Evolutionary conservation across 2,888 invertebrate genomes (phyloP), one percentile per base, ranked within the genome.

Genomic region (Autographa pulchrina): DNA sequence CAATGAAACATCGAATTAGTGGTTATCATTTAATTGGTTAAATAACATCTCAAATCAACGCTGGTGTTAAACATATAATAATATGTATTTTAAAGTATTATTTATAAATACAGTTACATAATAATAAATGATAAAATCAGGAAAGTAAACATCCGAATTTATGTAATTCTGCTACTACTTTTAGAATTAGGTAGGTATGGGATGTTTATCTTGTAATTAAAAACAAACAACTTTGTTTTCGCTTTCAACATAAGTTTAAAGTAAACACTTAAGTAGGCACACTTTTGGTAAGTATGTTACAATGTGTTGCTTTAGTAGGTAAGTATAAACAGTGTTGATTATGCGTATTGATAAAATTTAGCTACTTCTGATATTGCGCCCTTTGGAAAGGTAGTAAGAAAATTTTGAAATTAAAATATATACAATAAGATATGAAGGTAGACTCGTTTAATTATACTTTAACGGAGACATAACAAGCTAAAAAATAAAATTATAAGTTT

Each of bases 221-320:
- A 56, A 56, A 56, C 54, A 56, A 56, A 25, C 54, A 56, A 56
- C 13, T 13, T 20, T 56, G 54, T 56, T 56, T 13, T 20, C 11
- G 54, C 54, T 56, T 56, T 56, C 25, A 13, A 56, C 25, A 25
- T 11, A 56, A 25, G 54, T 56, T 13, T 20, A 20, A 54, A 7
- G 48, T n/a, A 48, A 7, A 56, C 25, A 56, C 54, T 56, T 56
- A 56, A 20, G 54, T 56, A 56, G 54, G 25, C 25, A 56, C 54
- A 56, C 54, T 56, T 56, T 56, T 56, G 13, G 25, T 25, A 13
- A 56, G 54, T 20, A 20, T 56, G 54, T 56, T 56, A 20, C 54
- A 56, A 20, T 56, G 25, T 56, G 14, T 56, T 20, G 25, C 20
- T 56, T 56, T 56, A 20, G 20, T 56, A 56, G 2, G 54, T 16